Evolutionary conservation across 1,140 invertebrate species (phyloP).

Genomic region (Cydia fagiglandana): DNA sequence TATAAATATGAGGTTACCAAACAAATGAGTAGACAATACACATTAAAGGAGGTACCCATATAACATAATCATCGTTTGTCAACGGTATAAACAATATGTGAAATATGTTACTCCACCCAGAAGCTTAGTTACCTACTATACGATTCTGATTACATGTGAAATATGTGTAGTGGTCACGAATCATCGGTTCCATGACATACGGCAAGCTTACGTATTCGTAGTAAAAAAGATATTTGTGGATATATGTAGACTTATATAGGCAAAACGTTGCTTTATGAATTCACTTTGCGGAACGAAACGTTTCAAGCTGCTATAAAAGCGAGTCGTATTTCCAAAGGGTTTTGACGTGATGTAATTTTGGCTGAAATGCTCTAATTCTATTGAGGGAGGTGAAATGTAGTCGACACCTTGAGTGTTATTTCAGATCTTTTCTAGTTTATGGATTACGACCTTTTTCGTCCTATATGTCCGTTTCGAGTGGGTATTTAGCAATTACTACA

Average conservation of each 20-base stretch:
- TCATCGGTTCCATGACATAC: slow-evolving; percentile 12
- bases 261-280: slow-evolving; percentile 19
- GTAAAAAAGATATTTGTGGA: background rate
- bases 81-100: background rate
- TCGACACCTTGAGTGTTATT: slow-evolving; percentile 25
- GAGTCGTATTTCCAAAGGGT: slow-evolving; percentile 31
- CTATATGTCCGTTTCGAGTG: background rate
- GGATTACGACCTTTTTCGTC: background rate
- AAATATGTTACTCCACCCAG: background rate
- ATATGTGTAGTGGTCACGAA: slow-evolving; percentile 20
- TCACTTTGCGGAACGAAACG: slow-evolving; percentile 21
- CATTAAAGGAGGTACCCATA: background rate
- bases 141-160: slow-evolving; percentile 6
- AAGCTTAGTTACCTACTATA: slow-evolving; percentile 13
- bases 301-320: slow-evolving; percentile 27
- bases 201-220: slow-evolving; percentile 4
- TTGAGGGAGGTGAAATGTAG: background rate
- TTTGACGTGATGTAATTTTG: slow-evolving; percentile 32
- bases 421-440: slow-evolving; percentile 3
- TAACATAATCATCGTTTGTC: slow-evolving; percentile 1
- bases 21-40: background rate
- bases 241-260: background rate
- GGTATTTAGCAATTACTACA: no score
- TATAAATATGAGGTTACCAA: background rate
- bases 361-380: slow-evolving; percentile 25